A percentile compares a stretch with the other conserved stretches of the same genome.
phyloP scores from a whole-genome alignment of 1,140 invertebrate species.

The Ptiloglossa arizonensis region DNA sequence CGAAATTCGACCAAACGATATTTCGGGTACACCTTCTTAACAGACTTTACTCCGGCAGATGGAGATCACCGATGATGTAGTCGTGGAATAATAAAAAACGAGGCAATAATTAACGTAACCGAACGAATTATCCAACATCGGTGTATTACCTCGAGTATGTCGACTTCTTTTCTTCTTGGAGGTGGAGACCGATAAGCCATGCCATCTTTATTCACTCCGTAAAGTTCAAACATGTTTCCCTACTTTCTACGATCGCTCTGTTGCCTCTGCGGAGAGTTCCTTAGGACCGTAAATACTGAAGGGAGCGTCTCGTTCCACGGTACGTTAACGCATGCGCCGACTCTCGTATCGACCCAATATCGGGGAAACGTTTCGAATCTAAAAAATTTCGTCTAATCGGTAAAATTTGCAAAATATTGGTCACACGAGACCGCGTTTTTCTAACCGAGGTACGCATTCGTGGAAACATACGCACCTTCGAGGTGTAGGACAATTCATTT shows the following conservation, averaged over 20 bases:
- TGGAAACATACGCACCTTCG: background rate
- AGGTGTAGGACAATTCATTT: background rate
- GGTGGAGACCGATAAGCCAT: constrained; percentile 77
- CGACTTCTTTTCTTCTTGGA: constrained; percentile 76
- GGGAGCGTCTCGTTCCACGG: constrained; percentile 30
- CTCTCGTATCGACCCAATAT: constrained; percentile 70
- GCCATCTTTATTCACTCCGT: constrained; percentile 73
- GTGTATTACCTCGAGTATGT: constrained; percentile 77
- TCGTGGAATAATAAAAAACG: background rate
- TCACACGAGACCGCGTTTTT: background rate
- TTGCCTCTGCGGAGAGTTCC: constrained; percentile 37
- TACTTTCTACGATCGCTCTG: constrained; percentile 20
- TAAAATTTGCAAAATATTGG: background rate
- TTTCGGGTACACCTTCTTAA: too few relatives aligned
- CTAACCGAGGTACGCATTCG: background rate
- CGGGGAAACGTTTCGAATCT: constrained; percentile 51
- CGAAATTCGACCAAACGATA: too few relatives aligned
- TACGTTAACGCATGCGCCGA: constrained; percentile 66
- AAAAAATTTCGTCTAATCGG: constrained; percentile 32
- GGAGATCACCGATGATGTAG: background rate
- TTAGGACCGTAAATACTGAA: constrained; percentile 56
- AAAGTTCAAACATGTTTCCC: constrained; percentile 75
- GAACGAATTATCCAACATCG: background rate
- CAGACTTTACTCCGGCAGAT: too few relatives aligned
- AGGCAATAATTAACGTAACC: background rate